phyloP scores from a whole-genome alignment of 64 coral and sea anemone species.

The Pachyseris speciosa region DNA sequence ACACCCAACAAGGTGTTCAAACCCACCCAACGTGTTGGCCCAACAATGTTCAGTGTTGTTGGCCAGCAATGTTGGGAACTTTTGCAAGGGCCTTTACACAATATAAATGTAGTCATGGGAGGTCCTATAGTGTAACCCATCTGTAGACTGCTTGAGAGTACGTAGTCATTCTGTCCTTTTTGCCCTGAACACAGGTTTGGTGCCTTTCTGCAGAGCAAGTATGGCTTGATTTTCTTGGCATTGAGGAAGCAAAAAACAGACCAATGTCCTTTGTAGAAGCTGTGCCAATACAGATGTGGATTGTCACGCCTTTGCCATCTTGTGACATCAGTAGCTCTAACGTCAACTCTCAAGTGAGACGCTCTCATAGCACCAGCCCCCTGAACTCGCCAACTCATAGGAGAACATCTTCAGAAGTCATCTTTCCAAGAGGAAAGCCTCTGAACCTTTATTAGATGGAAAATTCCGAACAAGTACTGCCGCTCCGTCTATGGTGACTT shows the following conservation, averaged over 20 bases:
- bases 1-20: too few species aligned
- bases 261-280: constrained; percentile 92
- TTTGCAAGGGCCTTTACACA: too few species aligned
- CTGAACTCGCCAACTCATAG: not conserved
- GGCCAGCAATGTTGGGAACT: too few species aligned
- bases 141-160: not conserved
- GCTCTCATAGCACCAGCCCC: not conserved
- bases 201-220: constrained; percentile 80
- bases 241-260: constrained; percentile 68
- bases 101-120: too few species aligned
- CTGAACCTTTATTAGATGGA: not conserved
- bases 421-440: not conserved
- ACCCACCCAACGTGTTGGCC: too few species aligned
- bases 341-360: not conserved
- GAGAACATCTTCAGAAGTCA: not conserved
- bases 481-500: not conserved
- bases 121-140: too few species aligned
- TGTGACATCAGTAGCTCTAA: not conserved
- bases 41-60: too few species aligned
- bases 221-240: constrained; percentile 92
- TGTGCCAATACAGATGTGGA: constrained; percentile 82
- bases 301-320: constrained; percentile 72
- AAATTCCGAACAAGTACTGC: not conserved
- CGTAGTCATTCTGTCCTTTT: not conserved
- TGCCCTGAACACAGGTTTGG: constrained; percentile 74